Conservation (phyloP, 2,888 invertebrate species). For the Oscheius sp. region DNA sequence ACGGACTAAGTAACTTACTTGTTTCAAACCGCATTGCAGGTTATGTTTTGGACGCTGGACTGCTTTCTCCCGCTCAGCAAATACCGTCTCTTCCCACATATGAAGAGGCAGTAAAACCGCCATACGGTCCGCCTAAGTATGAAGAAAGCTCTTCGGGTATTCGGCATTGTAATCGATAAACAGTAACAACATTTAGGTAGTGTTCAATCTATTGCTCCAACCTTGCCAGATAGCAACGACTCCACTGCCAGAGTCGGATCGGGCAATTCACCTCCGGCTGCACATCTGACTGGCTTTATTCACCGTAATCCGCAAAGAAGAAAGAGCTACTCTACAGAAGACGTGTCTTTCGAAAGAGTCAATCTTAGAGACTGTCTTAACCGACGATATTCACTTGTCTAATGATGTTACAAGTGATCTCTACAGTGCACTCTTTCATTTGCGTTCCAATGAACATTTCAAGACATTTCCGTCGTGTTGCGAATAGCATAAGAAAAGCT, state of each 20-base stretch:
- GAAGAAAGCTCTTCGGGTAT: slow-evolving; percentile 20
- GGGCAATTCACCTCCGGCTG: neutral
- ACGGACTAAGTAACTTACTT: neutral
- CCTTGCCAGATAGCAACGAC: slow-evolving; percentile 1
- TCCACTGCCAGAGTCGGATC: slow-evolving; percentile 20
- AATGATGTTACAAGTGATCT: neutral
- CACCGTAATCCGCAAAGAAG: neutral
- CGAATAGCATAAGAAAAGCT: slow-evolving; percentile 21
- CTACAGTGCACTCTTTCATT: neutral
- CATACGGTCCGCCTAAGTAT: slow-evolving; percentile 18
- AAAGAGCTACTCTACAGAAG: neutral
- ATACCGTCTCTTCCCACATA: slow-evolving; percentile 4
- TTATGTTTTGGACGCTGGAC: slow-evolving; percentile 15
- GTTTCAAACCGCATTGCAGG: slow-evolving; percentile 1
- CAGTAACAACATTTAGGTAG: neutral
- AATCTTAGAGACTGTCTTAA: neutral
- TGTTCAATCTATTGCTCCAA: neutral
- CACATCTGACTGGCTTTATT: neutral
- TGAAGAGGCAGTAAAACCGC: slow-evolving; percentile 19
- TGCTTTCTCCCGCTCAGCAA: slow-evolving; percentile 5
- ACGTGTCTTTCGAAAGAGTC: neutral
- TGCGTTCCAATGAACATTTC: neutral
- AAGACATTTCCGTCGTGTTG: slow-evolving; percentile 18
- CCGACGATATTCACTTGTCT: neutral
- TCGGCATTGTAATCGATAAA: neutral